phyloP scores from a whole-genome alignment of 2,888 invertebrate species.

The Aphelenchoides bicaudatus region DNA sequence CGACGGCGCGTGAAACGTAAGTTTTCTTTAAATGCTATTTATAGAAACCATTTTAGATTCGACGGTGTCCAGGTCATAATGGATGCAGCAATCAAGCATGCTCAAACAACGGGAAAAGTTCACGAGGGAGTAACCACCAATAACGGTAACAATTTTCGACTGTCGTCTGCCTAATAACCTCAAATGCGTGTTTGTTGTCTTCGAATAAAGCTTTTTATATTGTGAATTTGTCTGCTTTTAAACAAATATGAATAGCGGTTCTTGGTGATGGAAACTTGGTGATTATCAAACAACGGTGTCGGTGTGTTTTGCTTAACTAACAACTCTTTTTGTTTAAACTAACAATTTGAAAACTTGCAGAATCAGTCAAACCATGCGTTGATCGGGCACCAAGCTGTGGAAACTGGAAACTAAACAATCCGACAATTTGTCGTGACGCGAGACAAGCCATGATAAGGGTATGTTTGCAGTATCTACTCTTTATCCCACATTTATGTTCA shows the following conservation, averaged over 20 bases:
- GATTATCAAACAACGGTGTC: too few species aligned
- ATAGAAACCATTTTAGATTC: too few species aligned
- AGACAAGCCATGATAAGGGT: conserved; percentile 48
- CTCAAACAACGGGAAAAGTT: too few species aligned
- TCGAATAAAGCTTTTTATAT: neutral
- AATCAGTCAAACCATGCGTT: conserved; percentile 21
- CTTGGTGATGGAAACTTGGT: too few species aligned
- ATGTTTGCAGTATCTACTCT: too few species aligned
- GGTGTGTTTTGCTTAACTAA: too few species aligned
- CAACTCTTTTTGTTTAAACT: too few species aligned
- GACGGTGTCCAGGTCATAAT: conserved; percentile 53
- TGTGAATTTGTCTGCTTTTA: too few species aligned
- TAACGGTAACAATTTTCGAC: conserved; percentile 1
- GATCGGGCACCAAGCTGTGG: conserved; percentile 26
- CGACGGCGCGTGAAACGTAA: conserved; percentile 57
- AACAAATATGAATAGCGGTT: too few species aligned
- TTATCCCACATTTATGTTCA: too few species aligned
- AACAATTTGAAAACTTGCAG: too few species aligned
- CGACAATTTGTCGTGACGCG: conserved; percentile 36
- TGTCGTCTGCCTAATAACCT: conserved; percentile 2
- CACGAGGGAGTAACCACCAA: neutral
- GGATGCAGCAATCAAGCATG: conserved; percentile 41
- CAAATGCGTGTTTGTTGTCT: conserved; percentile 8
- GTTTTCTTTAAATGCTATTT: too few species aligned
- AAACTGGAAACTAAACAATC: conserved; percentile 27